phyloP scores from a whole-genome alignment of 2,797 vertebrate species.

The Scomberomorus guttatus region DNA sequence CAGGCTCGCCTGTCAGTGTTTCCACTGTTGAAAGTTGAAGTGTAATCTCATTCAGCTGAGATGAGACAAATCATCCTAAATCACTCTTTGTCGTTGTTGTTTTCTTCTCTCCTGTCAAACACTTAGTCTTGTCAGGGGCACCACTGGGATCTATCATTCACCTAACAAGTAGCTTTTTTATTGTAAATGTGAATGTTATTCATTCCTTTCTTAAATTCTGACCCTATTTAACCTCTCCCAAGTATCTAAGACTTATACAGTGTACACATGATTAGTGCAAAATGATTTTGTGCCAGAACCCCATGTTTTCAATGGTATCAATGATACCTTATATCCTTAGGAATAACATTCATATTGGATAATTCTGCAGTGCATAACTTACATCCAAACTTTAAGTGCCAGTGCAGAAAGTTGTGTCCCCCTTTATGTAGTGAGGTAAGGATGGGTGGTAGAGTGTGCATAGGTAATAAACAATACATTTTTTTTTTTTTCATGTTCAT shows the following conservation, averaged over 20 bases:
- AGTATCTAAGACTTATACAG: background rate
- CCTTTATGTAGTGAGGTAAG: background rate
- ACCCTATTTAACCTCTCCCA: background rate
- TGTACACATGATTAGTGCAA: background rate
- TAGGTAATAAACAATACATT: too few species aligned
- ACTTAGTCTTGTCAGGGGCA: slow-evolving; percentile 2
- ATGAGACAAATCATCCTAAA: slow-evolving; percentile 28
- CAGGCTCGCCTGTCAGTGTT: slow-evolving; percentile 29
- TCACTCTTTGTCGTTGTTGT: slow-evolving; percentile 24
- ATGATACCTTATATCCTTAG: too few species aligned
- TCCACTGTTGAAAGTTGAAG: slow-evolving; percentile 30
- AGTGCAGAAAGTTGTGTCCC: background rate
- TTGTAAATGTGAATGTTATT: background rate
- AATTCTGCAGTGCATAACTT: background rate
- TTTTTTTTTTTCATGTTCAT: too few species aligned
- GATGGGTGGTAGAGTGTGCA: too few species aligned
- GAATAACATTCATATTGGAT: background rate
- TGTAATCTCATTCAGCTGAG: slow-evolving; percentile 30
- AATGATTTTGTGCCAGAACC: background rate
- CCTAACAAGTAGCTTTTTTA: background rate
- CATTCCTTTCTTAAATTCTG: background rate
- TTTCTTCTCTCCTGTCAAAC: slow-evolving; percentile 23
- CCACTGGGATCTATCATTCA: slow-evolving; percentile 1
- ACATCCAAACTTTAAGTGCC: background rate
- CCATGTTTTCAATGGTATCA: background rate